These are phyloP conservation scores for Muricea muricata DNA, from an alignment of 92 coral and sea anemone species.

Conservation along the genomic window DNA sequence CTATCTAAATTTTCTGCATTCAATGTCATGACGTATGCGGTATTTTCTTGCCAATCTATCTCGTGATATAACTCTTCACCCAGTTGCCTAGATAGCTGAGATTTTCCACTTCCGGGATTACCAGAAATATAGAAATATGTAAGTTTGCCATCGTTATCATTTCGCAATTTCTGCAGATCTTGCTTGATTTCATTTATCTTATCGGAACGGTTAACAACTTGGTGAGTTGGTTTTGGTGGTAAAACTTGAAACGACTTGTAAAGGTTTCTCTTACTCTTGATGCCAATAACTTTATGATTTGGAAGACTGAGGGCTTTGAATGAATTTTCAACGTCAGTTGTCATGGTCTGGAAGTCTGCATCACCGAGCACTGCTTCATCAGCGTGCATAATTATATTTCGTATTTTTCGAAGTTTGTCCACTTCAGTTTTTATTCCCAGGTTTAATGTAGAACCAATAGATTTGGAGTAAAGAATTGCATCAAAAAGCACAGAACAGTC, in stretches of 20 bases:
- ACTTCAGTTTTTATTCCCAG: constrained; percentile 35
- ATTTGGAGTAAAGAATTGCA: constrained; percentile 54
- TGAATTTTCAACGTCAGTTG: neutral
- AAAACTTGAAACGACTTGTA: constrained; percentile 28
- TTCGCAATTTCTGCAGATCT: constrained; percentile 5
- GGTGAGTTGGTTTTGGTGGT: constrained; percentile 60
- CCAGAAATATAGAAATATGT: constrained; percentile 47
- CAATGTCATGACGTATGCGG: constrained; percentile 33
- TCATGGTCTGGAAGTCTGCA: neutral
- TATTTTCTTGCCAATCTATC: constrained; percentile 15
- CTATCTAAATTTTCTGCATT: neutral
- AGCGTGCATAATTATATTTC: constrained; percentile 25
- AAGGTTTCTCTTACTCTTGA: neutral
- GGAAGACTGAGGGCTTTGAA: neutral
- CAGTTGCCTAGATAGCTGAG: neutral
- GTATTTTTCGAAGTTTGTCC: neutral
- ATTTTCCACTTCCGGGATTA: constrained; percentile 17
- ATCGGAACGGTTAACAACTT: constrained; percentile 6
- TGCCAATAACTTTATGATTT: neutral
- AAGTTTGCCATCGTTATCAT: constrained; percentile 14
- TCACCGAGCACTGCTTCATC: neutral
- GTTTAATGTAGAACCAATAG: constrained; percentile 43
- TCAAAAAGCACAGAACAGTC: constrained; percentile 58
- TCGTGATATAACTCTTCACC: constrained; percentile 9
- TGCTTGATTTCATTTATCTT: constrained; percentile 21